These are phyloP conservation scores for Seira musarum DNA, from an alignment of 2,888 invertebrate genomes.

Conservation along the genomic window DNA sequence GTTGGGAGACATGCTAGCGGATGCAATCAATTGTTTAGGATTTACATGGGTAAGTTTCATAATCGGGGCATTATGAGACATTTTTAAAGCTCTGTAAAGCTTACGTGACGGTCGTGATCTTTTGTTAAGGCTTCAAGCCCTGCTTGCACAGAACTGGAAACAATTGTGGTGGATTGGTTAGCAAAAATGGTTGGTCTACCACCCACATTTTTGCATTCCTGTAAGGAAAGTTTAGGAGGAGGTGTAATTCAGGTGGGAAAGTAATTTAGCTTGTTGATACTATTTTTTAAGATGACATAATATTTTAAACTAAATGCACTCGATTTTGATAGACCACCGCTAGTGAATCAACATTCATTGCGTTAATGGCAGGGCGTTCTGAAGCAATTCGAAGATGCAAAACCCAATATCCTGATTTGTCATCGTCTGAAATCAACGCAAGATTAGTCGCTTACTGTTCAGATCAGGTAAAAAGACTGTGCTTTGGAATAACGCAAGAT, in stretches of 20 bases:
- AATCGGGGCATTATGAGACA: not conserved
- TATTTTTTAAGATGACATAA: not conserved
- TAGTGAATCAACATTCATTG: constrained; percentile 94
- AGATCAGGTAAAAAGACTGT: no score
- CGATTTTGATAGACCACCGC: constrained; percentile 86
- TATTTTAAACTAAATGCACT: constrained; percentile 20
- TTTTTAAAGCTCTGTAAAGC: no score
- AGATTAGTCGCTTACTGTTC: constrained; percentile 84
- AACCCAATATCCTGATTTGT: constrained; percentile 87
- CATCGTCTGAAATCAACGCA: constrained; percentile 91
- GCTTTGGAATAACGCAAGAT: no score
- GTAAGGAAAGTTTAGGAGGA: constrained; percentile 90
- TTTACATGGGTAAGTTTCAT: constrained; percentile 94
- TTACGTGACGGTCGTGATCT: constrained; percentile 29
- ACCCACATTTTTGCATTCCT: constrained; percentile 86
- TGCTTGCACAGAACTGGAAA: constrained; percentile 96
- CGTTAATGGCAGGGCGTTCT: constrained; percentile 92
- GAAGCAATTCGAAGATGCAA: constrained; percentile 90
- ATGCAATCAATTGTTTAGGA: constrained; percentile 97
- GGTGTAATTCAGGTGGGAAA: constrained; percentile 90
- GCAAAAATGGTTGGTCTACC: constrained; percentile 91
- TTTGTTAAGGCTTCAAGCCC: constrained; percentile 95
- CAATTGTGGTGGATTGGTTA: constrained; percentile 96
- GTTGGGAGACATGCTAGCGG: constrained; percentile 96
- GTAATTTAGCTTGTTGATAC: not conserved